These are phyloP conservation scores for Marronus borbonicus DNA, from an alignment of 2,888 invertebrate species.

Conservation along the genomic window DNA sequence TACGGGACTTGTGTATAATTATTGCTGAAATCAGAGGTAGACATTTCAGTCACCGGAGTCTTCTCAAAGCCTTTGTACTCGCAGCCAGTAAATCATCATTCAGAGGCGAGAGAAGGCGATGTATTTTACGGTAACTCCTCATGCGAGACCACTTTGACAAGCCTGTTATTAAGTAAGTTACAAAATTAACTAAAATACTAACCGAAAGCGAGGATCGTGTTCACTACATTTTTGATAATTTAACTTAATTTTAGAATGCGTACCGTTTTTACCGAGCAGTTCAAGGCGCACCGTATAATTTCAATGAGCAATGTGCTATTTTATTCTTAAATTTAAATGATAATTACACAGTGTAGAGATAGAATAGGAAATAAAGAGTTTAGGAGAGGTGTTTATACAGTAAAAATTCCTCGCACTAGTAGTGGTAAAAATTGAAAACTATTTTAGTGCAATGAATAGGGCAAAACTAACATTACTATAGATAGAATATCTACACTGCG, in stretches of 20 bases:
- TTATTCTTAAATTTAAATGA: no score
- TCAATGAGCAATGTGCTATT: no score
- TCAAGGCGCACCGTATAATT: no score
- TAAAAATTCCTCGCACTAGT: no score
- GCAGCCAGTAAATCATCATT: conserved; percentile 51
- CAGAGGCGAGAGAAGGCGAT: conserved; percentile 53
- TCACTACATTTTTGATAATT: conserved; percentile 7
- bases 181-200: conserved; percentile 66
- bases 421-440: no score
- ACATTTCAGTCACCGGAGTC: conserved; percentile 1
- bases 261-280: no score
- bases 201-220: conserved; percentile 51
- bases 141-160: conserved; percentile 57
- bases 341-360: no score
- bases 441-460: no score
- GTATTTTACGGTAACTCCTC: conserved; percentile 53
- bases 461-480: no score
- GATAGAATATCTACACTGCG: no score
- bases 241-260: conserved; percentile 14
- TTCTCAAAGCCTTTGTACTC: conserved; percentile 18
- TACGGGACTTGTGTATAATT: conserved; percentile 15
- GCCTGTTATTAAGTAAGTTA: conserved; percentile 65
- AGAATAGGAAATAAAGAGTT: neutral
- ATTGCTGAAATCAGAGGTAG: conserved; percentile 20
- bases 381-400: neutral